Base-by-base conservation (phyloP, 2,113 vertebrate genomes). In the Heteronetta atricapilla region DNA sequence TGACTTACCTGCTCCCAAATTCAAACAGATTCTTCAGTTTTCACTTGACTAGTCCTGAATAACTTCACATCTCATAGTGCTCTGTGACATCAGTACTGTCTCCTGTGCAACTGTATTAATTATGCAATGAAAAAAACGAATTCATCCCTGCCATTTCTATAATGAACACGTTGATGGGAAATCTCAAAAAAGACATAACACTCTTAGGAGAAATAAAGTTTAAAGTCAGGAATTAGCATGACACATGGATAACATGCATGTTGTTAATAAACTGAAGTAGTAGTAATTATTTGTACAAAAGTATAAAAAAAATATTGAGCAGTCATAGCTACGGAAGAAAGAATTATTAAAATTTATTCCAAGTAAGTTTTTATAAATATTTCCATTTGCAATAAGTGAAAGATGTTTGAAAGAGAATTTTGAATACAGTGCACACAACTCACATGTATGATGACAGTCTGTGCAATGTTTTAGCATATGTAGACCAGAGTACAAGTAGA, bases 381-480 rank as follows among this genome's bases (percentile, higher is more conserved):
- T 86, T 94, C 74, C 26, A 86, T 88, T 94, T 86, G n/a, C 23
- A 89, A 69, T 31, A 83, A 82, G 84, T 31, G 31, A 82, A 52
- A 76, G 34, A 81, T 13, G 4, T 64, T 92, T 79, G 70, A 91
- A 91, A 93, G 59, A 95, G 40, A 95, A 77, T 56, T 78, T 80
- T 26, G 66, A 88, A 83, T 40, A 38, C n/a, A 56, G 66, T 38
- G 74, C 59, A 91, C 86, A n/a, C 79, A 86, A 93, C 78, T 93
- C 93, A 87, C 62, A 92, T 13, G 64, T 31, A 90, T 8, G 77
- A 88, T 48, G 55, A 89, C 66, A 96, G 82, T 42, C 90, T 66
- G 91, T 21, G 95, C 76, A 86, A 78, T 87, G 83, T 95, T 96
- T 94, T 93, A 96, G 95, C 93, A 94, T 87, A 89, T 84, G 94